Percentiles rank a stretch among this genome's conserved stretches.
These are phyloP conservation scores for Lepilemur septentrionalis DNA, from an alignment of 2,797 vertebrate species.

Conservation along the genomic window DNA sequence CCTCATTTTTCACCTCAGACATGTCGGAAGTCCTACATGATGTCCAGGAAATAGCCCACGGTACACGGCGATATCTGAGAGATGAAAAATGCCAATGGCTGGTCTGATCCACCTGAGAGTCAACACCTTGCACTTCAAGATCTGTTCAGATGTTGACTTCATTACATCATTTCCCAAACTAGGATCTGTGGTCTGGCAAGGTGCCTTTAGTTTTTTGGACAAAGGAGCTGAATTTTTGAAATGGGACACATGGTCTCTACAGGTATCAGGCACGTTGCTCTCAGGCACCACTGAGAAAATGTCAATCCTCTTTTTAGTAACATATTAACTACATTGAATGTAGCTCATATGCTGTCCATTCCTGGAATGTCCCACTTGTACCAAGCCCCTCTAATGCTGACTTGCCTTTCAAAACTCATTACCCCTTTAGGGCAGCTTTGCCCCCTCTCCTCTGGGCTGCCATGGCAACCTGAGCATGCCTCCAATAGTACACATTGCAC, in stretches of 20 bases:
- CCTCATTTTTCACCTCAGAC: background rate
- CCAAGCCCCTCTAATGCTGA: background rate
- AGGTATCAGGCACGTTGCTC: background rate
- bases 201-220: background rate
- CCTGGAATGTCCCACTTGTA: background rate
- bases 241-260: background rate
- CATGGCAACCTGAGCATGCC: background rate
- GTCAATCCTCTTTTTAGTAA: background rate
- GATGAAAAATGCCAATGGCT: fast-evolving
- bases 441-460: background rate
- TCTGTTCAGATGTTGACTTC: background rate
- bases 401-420: background rate
- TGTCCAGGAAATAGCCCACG: background rate
- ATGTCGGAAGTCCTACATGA: background rate
- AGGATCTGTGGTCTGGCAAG: background rate
- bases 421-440: background rate
- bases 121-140: background rate
- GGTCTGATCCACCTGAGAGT: no score
- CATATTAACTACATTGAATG: background rate
- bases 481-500: background rate
- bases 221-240: background rate
- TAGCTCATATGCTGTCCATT: background rate
- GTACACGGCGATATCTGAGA: background rate
- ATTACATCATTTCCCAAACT: background rate
- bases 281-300: background rate